Evolutionary conservation across 2,888 invertebrate species (phyloP).

Genomic region (Megaustenia siamemsis): DNA sequence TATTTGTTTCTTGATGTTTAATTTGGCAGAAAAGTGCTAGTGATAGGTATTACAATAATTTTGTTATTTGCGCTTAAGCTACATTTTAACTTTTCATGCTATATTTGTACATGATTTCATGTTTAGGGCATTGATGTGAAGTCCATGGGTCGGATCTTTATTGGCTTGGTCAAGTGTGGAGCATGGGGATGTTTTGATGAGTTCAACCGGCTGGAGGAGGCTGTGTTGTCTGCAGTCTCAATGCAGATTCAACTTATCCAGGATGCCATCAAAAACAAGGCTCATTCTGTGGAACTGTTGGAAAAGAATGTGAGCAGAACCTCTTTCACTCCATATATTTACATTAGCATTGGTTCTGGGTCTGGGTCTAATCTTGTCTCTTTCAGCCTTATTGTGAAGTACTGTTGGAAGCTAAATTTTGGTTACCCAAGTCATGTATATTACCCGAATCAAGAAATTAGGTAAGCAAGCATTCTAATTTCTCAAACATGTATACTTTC

Average conservation of each 20-base stretch:
- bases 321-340: not conserved
- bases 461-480: too few species aligned
- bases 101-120: not conserved
- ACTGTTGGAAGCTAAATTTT: not conserved
- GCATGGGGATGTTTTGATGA: constrained; percentile 99
- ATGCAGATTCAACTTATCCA: constrained; percentile 96
- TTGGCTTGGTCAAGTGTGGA: constrained; percentile 89
- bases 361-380: not conserved
- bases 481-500: too few species aligned
- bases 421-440: not conserved
- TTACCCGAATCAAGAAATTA: not conserved
- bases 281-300: constrained; percentile 80
- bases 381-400: not conserved
- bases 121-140: constrained; percentile 93
- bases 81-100: too few species aligned
- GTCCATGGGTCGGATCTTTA: constrained; percentile 95
- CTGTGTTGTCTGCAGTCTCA: constrained; percentile 95
- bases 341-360: too few species aligned
- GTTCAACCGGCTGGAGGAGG: constrained; percentile 96
- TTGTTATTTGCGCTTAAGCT: too few species aligned
- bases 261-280: constrained; percentile 86
- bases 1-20: too few species aligned
- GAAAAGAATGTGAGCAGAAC: constrained; percentile 81
- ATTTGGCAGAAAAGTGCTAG: too few species aligned
- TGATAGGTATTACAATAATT: too few species aligned